Evolutionary conservation across 2,797 vertebrate genomes (phyloP), one percentile per base, ranked within the genome.

Genomic region (Bradypus variegatus): DNA sequence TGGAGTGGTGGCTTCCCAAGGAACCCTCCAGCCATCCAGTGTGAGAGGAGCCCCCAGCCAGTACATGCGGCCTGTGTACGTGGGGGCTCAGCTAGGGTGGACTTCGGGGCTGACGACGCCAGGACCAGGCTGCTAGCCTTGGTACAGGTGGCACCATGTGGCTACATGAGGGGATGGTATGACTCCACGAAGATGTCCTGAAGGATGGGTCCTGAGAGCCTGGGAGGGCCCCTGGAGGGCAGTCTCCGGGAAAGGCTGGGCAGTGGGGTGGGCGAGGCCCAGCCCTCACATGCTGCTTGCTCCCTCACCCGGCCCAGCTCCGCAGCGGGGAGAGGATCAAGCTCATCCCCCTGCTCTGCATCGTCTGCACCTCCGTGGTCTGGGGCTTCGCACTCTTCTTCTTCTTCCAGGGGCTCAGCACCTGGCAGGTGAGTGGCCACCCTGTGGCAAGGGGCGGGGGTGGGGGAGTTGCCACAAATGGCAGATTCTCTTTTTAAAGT

Each of bases 341-440:
- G 95, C 98, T 98, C 96, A 97, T 99, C 91, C 97, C 99, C 0
- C 90, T 99, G 95, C 98, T 99, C 93, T 99, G 98, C 94, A 98
- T 99, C 75, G 16, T 98, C 88, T 98, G 98, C 96, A 99, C 99
- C 0, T 99, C 99, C 0, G 98, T 99, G 84, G 98, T 99, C 27
- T 99, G 99, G 99, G 99, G 98, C 91, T 98, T 99, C 0, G 99
- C 99, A 0, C 98, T 99, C 72, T 99, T 98, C 96, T 99, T 99
- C 98, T 99, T 99, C 98, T 99, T 99, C 97, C 99, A 99, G 97
- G 99, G 99, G 55, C 98, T 99, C 94, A 99, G 99, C 97, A 99
- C 99, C 78, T 99, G 99, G 99, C 98, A 99, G 98, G 99, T 99
- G 81, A 97, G 98, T 7, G 1, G 62, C 2, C 21, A 2, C 29